Evolutionary conservation across 2,888 invertebrate species (phyloP).

Genomic region (Spodoptera littoralis): DNA sequence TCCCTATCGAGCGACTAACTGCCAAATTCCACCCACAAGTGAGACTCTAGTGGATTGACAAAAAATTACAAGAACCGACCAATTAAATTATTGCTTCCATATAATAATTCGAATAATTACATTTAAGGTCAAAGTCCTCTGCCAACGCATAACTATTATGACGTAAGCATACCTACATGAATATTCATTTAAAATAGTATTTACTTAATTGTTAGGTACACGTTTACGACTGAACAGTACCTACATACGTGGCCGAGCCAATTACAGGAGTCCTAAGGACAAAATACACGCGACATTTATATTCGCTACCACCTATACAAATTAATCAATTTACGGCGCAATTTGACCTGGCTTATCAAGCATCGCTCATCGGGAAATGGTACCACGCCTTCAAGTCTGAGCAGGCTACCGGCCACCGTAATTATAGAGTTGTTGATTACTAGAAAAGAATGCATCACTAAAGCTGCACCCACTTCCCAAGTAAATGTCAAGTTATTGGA

Average conservation of each 20-base stretch:
- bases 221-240: slow-evolving; percentile 6
- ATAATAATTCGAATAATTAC: slow-evolving; percentile 1
- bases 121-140: slow-evolving; percentile 13
- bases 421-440: slow-evolving; percentile 19
- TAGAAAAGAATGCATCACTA: slow-evolving; percentile 9
- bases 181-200: slow-evolving; percentile 8
- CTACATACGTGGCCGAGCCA: slow-evolving; percentile 5
- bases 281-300: slow-evolving; percentile 36
- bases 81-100: slow-evolving; percentile 11
- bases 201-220: slow-evolving; percentile 12
- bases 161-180: not conserved
- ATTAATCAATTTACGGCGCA: slow-evolving; percentile 62
- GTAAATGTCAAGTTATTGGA: slow-evolving; percentile 3
- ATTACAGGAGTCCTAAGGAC: slow-evolving; percentile 35
- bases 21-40: too few relatives aligned
- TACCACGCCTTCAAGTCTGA: slow-evolving; percentile 62
- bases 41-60: not conserved
- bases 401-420: slow-evolving; percentile 33
- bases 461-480: slow-evolving; percentile 11
- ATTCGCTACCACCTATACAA: slow-evolving; percentile 11
- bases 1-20: too few relatives aligned
- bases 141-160: not conserved
- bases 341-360: slow-evolving; percentile 62
- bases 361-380: slow-evolving; percentile 70
- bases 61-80: not conserved